phyloP scores from a whole-genome alignment of 1,140 invertebrate species.

The Parapsyche elsis region DNA sequence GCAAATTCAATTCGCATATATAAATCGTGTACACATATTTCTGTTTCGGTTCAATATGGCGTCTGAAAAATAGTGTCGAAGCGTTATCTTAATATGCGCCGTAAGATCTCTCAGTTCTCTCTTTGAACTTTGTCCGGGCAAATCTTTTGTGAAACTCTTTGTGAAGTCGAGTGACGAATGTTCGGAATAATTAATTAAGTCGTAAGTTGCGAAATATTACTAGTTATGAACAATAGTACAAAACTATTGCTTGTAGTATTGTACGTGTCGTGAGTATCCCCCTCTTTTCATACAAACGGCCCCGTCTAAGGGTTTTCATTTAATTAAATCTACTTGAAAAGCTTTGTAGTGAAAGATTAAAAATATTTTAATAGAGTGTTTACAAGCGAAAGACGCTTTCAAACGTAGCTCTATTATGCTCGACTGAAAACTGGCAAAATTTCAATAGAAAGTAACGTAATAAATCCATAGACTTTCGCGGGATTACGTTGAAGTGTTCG shows the following conservation, averaged over 20 bases:
- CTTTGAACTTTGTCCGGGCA: slow-evolving; percentile 4
- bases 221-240: slow-evolving; percentile 14
- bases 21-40: background rate
- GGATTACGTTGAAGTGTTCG: too few relatives aligned
- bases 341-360: background rate
- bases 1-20: background rate
- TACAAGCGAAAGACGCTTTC: too few relatives aligned
- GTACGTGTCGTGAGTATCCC: slow-evolving; percentile 7
- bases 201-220: slow-evolving; percentile 10
- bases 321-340: slow-evolving; percentile 14
- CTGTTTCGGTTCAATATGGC: too few relatives aligned
- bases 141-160: slow-evolving; percentile 24
- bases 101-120: background rate
- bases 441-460: too few relatives aligned
- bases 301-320: background rate
- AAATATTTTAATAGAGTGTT: background rate
- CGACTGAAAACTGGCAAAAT: too few relatives aligned
- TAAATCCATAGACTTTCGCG: too few relatives aligned
- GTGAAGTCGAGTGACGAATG: slow-evolving; percentile 6
- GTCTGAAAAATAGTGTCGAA: too few relatives aligned
- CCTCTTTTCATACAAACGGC: background rate
- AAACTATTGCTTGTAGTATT: background rate
- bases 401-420: too few relatives aligned
- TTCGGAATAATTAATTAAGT: slow-evolving; percentile 17
- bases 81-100: slow-evolving; percentile 4